Conservation (phyloP, 2,113 vertebrate species). For the Ophiodon elongatus region DNA sequence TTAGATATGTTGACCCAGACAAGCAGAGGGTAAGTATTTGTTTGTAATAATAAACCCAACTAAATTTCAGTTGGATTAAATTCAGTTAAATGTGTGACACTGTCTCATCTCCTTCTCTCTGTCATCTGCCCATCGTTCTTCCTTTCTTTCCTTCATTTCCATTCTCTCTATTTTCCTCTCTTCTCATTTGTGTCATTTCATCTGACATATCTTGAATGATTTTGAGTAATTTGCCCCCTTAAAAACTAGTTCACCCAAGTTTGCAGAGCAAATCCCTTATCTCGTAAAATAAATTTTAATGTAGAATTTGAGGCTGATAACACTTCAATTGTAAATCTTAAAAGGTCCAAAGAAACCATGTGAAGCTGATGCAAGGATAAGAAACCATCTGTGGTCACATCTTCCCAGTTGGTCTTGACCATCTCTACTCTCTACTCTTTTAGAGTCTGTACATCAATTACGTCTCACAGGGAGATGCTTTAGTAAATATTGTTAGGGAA, state of each 20-base stretch:
- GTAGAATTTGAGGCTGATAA: neutral
- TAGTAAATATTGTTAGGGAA: neutral
- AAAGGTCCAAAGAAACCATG: neutral
- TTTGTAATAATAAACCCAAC: conserved; percentile 5
- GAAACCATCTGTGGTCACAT: neutral
- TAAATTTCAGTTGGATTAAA: neutral
- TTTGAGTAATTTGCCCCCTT: neutral
- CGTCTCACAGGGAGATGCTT: neutral
- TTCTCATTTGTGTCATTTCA: neutral
- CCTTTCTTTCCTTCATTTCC: neutral
- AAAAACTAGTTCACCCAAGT: neutral
- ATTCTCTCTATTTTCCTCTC: neutral
- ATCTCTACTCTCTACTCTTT: neutral
- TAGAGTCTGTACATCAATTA: neutral
- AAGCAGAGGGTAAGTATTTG: conserved; percentile 92
- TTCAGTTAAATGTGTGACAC: neutral
- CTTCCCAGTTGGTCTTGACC: neutral
- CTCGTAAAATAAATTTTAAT: too few species aligned
- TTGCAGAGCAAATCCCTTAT: neutral
- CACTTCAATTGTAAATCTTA: conserved; percentile 3
- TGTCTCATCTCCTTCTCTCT: neutral
- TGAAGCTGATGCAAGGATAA: conserved; percentile 29
- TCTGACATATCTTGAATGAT: neutral
- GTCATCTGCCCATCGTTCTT: neutral
- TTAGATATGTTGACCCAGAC: conserved; percentile 96